These are phyloP conservation scores for Neolamprologus cancellatus DNA, from an alignment of 2,113 vertebrate species.

Conservation along the genomic window DNA sequence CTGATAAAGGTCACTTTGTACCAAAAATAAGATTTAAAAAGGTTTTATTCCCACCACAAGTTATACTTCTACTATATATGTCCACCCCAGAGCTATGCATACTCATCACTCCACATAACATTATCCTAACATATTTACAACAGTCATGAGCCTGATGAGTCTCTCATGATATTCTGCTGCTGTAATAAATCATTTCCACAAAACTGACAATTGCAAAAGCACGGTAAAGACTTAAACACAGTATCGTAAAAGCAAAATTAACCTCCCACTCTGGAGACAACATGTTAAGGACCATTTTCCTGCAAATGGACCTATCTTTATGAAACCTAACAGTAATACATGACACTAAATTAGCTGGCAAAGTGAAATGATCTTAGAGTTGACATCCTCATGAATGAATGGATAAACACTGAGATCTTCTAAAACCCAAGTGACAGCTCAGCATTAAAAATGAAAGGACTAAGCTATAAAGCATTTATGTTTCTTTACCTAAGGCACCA, in stretches of 20 bases:
- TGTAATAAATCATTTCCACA: neutral
- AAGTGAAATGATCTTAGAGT: neutral
- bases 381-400: neutral
- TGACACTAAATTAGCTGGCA: neutral
- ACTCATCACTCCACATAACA: neutral
- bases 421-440: neutral
- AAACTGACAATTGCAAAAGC: neutral
- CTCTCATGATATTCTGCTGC: neutral
- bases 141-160: neutral
- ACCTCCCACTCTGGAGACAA: neutral
- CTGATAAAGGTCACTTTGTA: neutral
- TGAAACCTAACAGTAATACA: neutral
- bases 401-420: slow-evolving; percentile 1
- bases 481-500: slow-evolving; percentile 13
- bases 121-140: neutral
- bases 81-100: neutral
- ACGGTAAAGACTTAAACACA: neutral
- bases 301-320: neutral
- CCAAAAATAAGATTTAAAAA: neutral
- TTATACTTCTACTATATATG: neutral
- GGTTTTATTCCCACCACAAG: neutral
- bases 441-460: slow-evolving; percentile 24
- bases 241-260: neutral
- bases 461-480: slow-evolving; percentile 8
- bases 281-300: neutral